phyloP scores from a whole-genome alignment of 2,113 vertebrate genomes.

The Athene cunicularia region DNA sequence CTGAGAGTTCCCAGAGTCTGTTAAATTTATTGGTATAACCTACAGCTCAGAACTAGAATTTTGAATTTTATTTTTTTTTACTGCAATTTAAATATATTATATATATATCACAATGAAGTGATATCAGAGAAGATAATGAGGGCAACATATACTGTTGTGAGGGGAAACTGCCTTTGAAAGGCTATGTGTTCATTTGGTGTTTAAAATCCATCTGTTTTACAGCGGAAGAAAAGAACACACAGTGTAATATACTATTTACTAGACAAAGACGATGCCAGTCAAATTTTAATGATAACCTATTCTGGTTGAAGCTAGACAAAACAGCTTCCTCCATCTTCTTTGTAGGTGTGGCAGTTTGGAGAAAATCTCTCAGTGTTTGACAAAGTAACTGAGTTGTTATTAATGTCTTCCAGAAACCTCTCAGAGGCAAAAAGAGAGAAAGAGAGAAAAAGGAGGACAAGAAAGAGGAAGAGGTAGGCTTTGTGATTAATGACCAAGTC shows the following conservation, averaged over 20 bases:
- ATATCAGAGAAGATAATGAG: neutral
- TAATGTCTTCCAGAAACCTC: neutral
- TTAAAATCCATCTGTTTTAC: neutral
- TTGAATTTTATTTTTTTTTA: neutral
- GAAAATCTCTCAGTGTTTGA: neutral
- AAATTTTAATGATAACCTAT: neutral
- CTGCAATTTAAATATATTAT: neutral
- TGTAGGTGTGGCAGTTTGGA: neutral
- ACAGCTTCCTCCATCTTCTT: neutral
- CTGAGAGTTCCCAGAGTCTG: slow-evolving; percentile 17
- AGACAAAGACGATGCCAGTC: neutral
- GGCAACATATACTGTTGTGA: neutral
- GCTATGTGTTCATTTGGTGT: neutral
- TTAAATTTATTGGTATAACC: slow-evolving; percentile 35
- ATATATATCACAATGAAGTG: neutral
- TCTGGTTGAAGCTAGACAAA: neutral
- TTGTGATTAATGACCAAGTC: neutral
- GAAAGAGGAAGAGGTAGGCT: neutral
- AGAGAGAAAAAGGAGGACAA: neutral
- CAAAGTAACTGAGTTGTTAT: neutral
- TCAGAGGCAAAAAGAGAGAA: neutral
- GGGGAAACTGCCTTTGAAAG: neutral
- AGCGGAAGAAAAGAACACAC: neutral
- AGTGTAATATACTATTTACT: neutral
- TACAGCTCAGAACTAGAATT: neutral